Percentiles rank a stretch among this genome's conserved stretches.
Evolutionary conservation across 2,113 vertebrate species (phyloP).

Genomic region (Neomonachus schauinslandi): DNA sequence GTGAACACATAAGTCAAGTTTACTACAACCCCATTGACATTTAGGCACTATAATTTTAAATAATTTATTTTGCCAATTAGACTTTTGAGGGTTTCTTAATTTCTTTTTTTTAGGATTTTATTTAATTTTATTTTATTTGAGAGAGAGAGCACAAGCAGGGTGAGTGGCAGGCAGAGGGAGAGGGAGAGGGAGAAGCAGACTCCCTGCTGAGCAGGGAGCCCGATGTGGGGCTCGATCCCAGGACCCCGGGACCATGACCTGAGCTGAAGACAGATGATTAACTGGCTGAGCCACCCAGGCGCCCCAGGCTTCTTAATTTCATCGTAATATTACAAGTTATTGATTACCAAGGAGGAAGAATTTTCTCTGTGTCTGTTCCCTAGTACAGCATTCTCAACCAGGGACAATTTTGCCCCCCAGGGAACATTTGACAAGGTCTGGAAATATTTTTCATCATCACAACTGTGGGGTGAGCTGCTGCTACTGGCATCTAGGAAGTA

Average conservation of each 20-base stretch:
- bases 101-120: background rate
- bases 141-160: background rate
- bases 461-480: background rate
- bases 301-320: background rate
- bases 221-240: background rate
- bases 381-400: background rate
- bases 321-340: background rate
- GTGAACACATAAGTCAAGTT: background rate
- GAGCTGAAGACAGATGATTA: background rate
- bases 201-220: background rate
- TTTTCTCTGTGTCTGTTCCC: background rate
- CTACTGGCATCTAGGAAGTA: background rate
- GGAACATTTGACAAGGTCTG: background rate
- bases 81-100: background rate
- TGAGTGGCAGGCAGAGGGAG: background rate
- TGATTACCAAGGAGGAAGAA: background rate
- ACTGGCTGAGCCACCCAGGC: background rate
- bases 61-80: background rate
- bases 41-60: slow-evolving; percentile 16
- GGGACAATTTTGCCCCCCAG: background rate
- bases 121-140: background rate
- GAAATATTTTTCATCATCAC: background rate
- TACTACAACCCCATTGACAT: background rate
- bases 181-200: background rate
- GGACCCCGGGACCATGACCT: background rate